Percentiles rank a stretch among this genome's conserved stretches.
Conservation (phyloP, 2,888 invertebrate genomes). For the Perizoma affinitatum region DNA sequence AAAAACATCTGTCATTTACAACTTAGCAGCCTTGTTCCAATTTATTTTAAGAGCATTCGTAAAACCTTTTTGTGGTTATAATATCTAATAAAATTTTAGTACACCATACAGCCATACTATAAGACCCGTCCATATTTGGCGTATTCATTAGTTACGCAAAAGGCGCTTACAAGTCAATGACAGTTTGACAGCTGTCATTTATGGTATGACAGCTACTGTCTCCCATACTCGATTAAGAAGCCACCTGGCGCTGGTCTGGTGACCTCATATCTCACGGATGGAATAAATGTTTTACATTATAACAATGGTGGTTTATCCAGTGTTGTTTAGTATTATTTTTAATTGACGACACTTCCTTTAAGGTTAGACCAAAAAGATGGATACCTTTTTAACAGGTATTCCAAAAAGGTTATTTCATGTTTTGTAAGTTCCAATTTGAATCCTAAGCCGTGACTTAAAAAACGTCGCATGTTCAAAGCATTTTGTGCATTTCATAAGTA, state of each 20-base stretch:
- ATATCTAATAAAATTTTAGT: too few relatives aligned
- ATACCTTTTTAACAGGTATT: neutral
- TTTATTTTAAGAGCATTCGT: slow-evolving; percentile 18
- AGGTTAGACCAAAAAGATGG: neutral
- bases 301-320: slow-evolving; percentile 12
- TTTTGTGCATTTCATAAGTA: too few relatives aligned
- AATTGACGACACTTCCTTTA: neutral
- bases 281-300: slow-evolving; percentile 23
- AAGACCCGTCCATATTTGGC: neutral
- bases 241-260: slow-evolving; percentile 26
- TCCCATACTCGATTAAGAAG: slow-evolving; percentile 19
- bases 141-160: slow-evolving; percentile 34
- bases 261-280: slow-evolving; percentile 26
- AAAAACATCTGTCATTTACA: slow-evolving; percentile 25
- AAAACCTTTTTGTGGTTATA: slow-evolving; percentile 8
- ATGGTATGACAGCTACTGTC: slow-evolving; percentile 58
- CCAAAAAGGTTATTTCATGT: too few relatives aligned
- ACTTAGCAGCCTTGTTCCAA: slow-evolving; percentile 26
- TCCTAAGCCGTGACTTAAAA: too few relatives aligned
- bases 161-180: slow-evolving; percentile 48
- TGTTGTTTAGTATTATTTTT: neutral
- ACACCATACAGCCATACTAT: too few relatives aligned
- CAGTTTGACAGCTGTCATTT: slow-evolving; percentile 70
- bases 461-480: too few relatives aligned
- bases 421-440: too few relatives aligned